phyloP scores from a whole-genome alignment of 2,113 vertebrate species.

The Chloropsis cyanopogon region DNA sequence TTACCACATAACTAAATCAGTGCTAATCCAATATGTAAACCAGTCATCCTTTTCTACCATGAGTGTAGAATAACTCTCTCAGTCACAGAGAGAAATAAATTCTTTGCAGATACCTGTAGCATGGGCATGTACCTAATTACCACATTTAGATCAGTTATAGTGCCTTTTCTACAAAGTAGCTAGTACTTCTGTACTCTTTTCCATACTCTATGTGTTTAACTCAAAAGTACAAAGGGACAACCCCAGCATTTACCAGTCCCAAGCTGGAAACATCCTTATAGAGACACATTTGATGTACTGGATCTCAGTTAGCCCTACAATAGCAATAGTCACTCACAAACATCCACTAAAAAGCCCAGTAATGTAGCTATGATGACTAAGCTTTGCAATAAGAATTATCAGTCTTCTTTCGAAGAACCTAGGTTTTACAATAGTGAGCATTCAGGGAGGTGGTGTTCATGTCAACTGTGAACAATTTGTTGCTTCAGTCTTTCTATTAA shows the following conservation, averaged over 20 bases:
- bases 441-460: background rate
- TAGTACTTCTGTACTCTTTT: background rate
- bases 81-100: background rate
- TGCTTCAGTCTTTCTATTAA: background rate
- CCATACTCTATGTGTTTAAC: background rate
- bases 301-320: background rate
- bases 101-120: background rate
- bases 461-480: background rate
- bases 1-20: background rate
- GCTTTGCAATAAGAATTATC: constrained; percentile 26
- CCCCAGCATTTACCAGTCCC: background rate
- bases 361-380: background rate
- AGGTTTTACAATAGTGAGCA: background rate
- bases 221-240: background rate
- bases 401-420: background rate
- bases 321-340: constrained; percentile 32
- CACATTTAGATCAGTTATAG: background rate
- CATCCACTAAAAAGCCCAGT: background rate
- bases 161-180: constrained; percentile 18
- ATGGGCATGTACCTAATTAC: background rate
- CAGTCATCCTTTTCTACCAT: background rate
- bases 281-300: background rate
- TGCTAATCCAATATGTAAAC: background rate
- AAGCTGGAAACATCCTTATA: background rate
- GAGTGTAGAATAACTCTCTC: background rate